A percentile compares a stretch with the other conserved stretches of the same genome.
phyloP scores from a whole-genome alignment of 2,888 invertebrate genomes.

The Polyommatus iphigenia region DNA sequence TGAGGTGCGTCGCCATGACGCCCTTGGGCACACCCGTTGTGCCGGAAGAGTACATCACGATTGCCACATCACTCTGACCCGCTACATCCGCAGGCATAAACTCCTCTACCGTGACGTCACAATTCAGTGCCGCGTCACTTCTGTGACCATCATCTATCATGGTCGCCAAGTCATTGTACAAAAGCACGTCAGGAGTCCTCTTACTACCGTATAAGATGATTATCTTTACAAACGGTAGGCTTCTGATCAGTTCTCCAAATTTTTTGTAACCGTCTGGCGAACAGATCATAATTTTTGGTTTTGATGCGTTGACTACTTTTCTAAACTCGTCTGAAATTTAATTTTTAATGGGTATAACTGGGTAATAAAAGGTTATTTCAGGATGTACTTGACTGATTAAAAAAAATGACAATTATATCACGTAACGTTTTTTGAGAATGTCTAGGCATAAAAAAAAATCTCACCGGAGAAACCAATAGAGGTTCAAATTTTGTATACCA shows the following conservation, averaged over 20 bases:
- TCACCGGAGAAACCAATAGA: no score
- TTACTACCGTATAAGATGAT: constrained; percentile 56
- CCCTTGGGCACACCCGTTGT: constrained; percentile 69
- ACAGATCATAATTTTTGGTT: constrained; percentile 58
- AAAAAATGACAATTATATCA: no score
- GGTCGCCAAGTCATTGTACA: constrained; percentile 51
- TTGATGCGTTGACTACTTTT: constrained; percentile 57
- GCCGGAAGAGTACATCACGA: constrained; percentile 66
- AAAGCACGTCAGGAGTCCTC: constrained; percentile 43
- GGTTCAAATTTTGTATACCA: no score
- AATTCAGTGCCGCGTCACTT: constrained; percentile 21
- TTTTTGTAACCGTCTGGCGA: constrained; percentile 54
- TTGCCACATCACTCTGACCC: constrained; percentile 53
- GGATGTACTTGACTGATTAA: no score
- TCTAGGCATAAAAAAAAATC: no score
- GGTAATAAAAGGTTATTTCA: no score
- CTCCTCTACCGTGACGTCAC: constrained; percentile 50
- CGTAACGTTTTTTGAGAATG: no score
- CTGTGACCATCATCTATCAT: constrained; percentile 11
- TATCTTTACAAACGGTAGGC: constrained; percentile 48
- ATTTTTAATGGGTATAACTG: no score
- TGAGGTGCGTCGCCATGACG: constrained; percentile 61
- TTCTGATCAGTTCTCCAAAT: constrained; percentile 48
- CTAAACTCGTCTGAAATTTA: constrained; percentile 58
- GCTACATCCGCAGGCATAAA: constrained; percentile 52